Conservation (phyloP, 92 coral and sea anemone species). For the Hydrozoanthus gracilis region DNA sequence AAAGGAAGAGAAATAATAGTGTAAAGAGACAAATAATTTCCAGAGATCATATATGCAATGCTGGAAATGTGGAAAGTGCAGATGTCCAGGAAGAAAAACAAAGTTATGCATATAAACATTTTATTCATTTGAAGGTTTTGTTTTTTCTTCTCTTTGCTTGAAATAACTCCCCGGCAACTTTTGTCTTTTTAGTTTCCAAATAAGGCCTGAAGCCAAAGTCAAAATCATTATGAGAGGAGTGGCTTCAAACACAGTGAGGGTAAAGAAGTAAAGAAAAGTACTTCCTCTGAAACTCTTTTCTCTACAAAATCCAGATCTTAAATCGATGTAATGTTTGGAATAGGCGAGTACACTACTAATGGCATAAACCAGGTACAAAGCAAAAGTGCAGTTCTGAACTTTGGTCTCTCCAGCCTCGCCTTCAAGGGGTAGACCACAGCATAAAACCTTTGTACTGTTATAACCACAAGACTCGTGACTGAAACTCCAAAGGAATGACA, state of each 20-base stretch:
- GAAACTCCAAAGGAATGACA: background rate
- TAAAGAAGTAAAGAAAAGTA: background rate
- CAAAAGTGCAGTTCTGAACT: background rate
- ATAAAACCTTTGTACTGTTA: constrained; percentile 13
- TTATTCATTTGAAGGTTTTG: too few species aligned
- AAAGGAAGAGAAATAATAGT: too few species aligned
- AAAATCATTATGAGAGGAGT: background rate
- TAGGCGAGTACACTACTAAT: background rate
- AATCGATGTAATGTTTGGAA: background rate
- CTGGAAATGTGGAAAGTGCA: too few species aligned
- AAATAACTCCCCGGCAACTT: background rate
- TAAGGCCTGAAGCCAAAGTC: background rate
- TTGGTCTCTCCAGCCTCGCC: background rate
- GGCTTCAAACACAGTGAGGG: background rate
- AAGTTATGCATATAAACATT: too few species aligned
- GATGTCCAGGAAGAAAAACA: too few species aligned
- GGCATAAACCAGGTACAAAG: background rate
- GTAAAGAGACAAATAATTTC: too few species aligned
- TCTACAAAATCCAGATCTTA: background rate
- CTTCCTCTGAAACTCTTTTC: background rate
- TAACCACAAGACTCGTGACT: background rate
- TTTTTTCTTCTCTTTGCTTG: too few species aligned
- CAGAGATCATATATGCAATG: too few species aligned
- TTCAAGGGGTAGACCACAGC: constrained; percentile 1
- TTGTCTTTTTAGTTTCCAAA: background rate